phyloP scores from a whole-genome alignment of 2,797 vertebrate species.

The Okamejei kenojei region DNA sequence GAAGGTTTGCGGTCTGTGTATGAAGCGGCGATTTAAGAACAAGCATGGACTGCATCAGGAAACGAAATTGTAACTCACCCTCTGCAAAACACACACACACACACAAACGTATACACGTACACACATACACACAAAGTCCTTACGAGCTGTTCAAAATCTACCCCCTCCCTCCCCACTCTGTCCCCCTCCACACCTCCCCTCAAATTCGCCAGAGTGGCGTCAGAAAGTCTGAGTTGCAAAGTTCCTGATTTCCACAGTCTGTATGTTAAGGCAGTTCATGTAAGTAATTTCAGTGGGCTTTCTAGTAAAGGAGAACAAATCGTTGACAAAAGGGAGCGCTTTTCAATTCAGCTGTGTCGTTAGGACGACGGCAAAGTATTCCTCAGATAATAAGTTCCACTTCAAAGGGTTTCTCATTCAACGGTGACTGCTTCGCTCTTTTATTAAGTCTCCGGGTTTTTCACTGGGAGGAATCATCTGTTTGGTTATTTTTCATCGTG shows the following conservation, averaged over 20 bases:
- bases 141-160: background rate
- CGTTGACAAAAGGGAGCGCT: constrained; percentile 90
- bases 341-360: constrained; percentile 96
- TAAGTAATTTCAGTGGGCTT: constrained; percentile 94
- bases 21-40: background rate
- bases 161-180: background rate
- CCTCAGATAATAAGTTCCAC: constrained; percentile 97
- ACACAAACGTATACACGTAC: background rate
- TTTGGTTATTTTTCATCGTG: constrained; percentile 92
- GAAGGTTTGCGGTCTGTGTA: background rate
- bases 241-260: constrained; percentile 92
- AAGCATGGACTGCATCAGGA: background rate
- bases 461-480: constrained; percentile 77
- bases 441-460: constrained; percentile 84
- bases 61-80: background rate
- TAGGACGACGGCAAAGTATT: constrained; percentile 97
- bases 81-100: background rate
- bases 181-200: background rate
- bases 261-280: constrained; percentile 91
- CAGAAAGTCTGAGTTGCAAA: constrained; percentile 93
- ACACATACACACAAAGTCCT: background rate
- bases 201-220: constrained; percentile 76
- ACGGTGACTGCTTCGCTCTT: constrained; percentile 85
- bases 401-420: constrained; percentile 96
- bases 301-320: constrained; percentile 99